These are phyloP conservation scores for Ovis canadensis DNA, from an alignment of 2,113 vertebrate genomes.

Conservation along the genomic window DNA sequence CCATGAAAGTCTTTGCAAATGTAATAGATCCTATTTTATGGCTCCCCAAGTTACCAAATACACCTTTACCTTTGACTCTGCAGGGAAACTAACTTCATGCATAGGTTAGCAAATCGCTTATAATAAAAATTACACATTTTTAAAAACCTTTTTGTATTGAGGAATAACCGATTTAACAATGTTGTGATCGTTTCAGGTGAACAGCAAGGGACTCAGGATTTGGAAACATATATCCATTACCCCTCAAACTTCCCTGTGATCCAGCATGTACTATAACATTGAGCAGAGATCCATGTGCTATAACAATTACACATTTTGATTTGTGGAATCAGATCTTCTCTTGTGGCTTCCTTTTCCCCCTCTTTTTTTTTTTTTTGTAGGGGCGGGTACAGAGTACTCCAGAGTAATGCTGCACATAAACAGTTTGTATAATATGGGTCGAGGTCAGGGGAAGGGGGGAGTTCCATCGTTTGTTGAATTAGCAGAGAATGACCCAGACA, in stretches of 20 bases:
- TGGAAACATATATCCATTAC: background rate
- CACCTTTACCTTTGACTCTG: background rate
- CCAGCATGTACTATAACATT: background rate
- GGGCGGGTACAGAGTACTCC: background rate
- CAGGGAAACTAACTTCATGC: background rate
- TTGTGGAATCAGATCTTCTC: background rate
- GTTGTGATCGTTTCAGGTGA: background rate
- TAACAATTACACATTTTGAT: background rate
- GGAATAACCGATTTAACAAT: background rate
- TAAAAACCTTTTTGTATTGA: background rate
- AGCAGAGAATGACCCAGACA: background rate
- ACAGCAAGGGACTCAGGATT: background rate
- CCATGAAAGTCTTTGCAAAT: slow-evolving; percentile 8
- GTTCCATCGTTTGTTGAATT: background rate
- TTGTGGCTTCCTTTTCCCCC: background rate
- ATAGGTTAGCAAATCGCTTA: background rate
- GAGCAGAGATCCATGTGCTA: background rate
- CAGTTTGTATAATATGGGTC: background rate
- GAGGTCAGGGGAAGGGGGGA: background rate
- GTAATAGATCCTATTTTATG: background rate
- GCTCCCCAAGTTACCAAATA: background rate
- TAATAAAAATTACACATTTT: background rate
- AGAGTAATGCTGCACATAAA: background rate
- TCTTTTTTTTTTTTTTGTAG: background rate
- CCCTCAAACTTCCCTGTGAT: background rate